These are phyloP conservation scores for Gila orcuttii DNA, from an alignment of 2,113 vertebrate genomes.

Conservation along the genomic window DNA sequence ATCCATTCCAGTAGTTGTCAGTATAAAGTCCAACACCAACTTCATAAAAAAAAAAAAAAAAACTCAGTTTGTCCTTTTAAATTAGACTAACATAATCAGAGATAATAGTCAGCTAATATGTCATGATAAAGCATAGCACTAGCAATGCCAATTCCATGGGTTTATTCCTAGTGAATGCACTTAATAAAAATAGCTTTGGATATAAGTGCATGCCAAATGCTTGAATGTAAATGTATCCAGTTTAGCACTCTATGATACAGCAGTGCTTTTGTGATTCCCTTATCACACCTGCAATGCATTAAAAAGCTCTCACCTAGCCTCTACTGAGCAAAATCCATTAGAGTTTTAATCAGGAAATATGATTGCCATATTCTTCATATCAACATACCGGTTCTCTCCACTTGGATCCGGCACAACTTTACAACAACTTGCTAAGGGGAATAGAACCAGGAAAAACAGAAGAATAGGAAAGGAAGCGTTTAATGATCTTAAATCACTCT, in stretches of 20 bases:
- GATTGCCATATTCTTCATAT: constrained; percentile 81
- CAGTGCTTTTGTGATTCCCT: constrained; percentile 33
- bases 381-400: constrained; percentile 67
- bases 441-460: constrained; percentile 51
- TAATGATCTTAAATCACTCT: constrained; percentile 70
- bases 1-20: background rate
- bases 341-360: constrained; percentile 85
- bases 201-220: background rate
- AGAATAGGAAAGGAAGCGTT: constrained; percentile 58
- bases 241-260: background rate
- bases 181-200: background rate
- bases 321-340: constrained; percentile 77
- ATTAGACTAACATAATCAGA: background rate
- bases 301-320: constrained; percentile 73
- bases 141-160: background rate
- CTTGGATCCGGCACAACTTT: constrained; percentile 66
- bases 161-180: background rate
- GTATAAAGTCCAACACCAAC: background rate
- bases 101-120: background rate
- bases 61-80: background rate
- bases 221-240: background rate
- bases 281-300: constrained; percentile 77
- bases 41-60: background rate
- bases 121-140: background rate
- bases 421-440: constrained; percentile 68